These are phyloP conservation scores for Diachasma alloeum DNA, from an alignment of 1,140 invertebrate species.

Conservation along the genomic window DNA sequence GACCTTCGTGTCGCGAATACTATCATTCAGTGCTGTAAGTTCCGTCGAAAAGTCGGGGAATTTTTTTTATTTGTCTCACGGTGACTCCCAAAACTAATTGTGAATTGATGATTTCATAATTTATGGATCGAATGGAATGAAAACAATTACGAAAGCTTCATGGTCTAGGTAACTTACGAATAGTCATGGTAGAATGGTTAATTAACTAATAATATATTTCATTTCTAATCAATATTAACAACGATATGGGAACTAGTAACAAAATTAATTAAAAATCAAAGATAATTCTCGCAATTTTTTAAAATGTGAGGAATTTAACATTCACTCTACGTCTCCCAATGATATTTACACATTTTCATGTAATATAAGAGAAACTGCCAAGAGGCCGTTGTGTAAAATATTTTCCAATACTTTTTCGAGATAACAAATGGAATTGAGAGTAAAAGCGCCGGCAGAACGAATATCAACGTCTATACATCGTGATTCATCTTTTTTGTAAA, in stretches of 20 bases:
- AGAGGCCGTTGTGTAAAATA: background rate
- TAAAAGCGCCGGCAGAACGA: background rate
- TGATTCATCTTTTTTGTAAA: background rate
- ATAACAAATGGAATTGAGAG: background rate
- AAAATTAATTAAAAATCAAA: background rate
- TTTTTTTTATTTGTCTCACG: background rate
- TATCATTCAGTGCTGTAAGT: background rate
- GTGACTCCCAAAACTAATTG: background rate
- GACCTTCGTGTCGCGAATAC: background rate
- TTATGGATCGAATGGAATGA: background rate
- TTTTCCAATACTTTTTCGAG: background rate
- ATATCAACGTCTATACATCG: background rate
- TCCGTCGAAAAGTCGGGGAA: background rate
- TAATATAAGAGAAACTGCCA: background rate
- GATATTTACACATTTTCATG: background rate
- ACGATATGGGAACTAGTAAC: background rate
- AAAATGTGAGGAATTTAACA: too few relatives aligned
- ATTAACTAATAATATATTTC: background rate
- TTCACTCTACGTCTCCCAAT: too few relatives aligned
- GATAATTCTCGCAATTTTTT: background rate
- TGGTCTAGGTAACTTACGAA: background rate
- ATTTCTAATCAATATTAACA: constrained; percentile 2
- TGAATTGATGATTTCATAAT: background rate
- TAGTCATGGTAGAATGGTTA: background rate
- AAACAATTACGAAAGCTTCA: background rate